phyloP scores from a whole-genome alignment of 1,140 invertebrate genomes.

The Aphaenogaster rudis region DNA sequence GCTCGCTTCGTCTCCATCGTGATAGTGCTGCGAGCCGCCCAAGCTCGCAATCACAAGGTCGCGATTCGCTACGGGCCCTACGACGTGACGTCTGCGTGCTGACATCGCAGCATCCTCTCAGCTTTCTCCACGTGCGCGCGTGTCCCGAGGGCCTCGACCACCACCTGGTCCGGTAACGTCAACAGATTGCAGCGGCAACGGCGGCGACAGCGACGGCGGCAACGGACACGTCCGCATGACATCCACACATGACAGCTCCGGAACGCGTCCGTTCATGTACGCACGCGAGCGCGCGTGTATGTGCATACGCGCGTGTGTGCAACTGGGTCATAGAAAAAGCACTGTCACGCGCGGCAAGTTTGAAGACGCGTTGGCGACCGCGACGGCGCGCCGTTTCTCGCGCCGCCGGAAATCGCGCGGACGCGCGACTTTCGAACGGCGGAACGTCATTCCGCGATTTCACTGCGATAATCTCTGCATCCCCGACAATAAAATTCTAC shows the following conservation, averaged over 20 bases:
- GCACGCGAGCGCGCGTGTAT: not conserved
- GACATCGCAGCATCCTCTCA: conserved; percentile 89
- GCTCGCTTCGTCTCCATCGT: conserved; percentile 80
- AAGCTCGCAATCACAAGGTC: conserved; percentile 80
- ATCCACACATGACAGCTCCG: conserved; percentile 50
- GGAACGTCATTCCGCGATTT: not conserved
- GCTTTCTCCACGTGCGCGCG: conserved; percentile 56
- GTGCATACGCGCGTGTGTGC: not conserved
- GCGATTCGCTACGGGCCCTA: conserved; percentile 86
- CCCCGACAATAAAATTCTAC: too few species aligned
- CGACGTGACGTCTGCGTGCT: conserved; percentile 88
- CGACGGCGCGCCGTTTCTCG: not conserved
- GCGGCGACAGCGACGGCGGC: not conserved
- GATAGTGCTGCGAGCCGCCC: conserved; percentile 60
- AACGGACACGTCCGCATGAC: conserved; percentile 63
- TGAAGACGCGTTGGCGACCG: not conserved
- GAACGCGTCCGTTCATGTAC: not conserved
- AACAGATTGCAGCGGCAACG: conserved; percentile 63
- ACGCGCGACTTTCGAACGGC: not conserved
- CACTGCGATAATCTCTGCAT: too few species aligned
- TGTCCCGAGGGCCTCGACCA: conserved; percentile 20
- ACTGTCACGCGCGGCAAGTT: not conserved
- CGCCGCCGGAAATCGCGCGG: not conserved
- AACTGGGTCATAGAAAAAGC: conserved; percentile 26
- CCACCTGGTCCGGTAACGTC: conserved; percentile 8